Percentiles rank a stretch among this genome's conserved stretches.
These are phyloP conservation scores for Mormyrops attenuatus DNA, from an alignment of 2,797 vertebrate genomes.

Conservation along the genomic window DNA sequence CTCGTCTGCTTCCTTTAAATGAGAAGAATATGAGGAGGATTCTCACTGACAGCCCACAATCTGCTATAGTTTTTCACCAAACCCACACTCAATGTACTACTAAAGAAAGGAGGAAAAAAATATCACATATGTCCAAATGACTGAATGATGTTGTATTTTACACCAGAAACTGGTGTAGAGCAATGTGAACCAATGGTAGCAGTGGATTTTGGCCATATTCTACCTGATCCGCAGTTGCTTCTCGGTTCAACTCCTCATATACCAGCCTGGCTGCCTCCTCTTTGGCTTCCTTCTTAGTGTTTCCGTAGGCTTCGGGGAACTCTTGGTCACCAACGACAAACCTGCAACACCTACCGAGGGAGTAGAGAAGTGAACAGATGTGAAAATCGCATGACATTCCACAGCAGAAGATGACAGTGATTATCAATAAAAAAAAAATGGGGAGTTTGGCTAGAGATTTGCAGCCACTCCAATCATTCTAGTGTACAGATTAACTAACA, in stretches of 20 bases:
- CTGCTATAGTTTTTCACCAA: background rate
- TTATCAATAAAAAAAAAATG: background rate
- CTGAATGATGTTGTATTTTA: background rate
- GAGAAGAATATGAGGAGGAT: slow-evolving; percentile 6
- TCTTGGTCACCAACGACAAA: slow-evolving; percentile 45
- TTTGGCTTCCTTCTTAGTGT: slow-evolving; percentile 53
- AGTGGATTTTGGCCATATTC: background rate
- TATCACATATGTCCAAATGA: background rate
- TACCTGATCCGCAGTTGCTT: slow-evolving; percentile 36
- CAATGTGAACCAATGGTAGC: background rate
- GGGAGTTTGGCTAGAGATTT: background rate
- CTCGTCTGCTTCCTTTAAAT: slow-evolving; percentile 38
- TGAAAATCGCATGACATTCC: background rate
- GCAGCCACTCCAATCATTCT: background rate
- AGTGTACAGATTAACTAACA: background rate
- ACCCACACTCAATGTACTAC: background rate
- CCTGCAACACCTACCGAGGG: background rate
- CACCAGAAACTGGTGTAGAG: background rate
- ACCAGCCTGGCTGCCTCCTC: slow-evolving; percentile 54
- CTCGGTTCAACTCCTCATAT: slow-evolving; percentile 34
- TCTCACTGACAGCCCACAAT: background rate
- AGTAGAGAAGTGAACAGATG: background rate
- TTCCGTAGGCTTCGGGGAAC: slow-evolving; percentile 45
- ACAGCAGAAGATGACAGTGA: background rate
- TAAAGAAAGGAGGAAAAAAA: background rate